These are phyloP conservation scores for Sinopyrophorus schimmeli DNA, from an alignment of 2,888 invertebrate genomes.

Conservation along the genomic window DNA sequence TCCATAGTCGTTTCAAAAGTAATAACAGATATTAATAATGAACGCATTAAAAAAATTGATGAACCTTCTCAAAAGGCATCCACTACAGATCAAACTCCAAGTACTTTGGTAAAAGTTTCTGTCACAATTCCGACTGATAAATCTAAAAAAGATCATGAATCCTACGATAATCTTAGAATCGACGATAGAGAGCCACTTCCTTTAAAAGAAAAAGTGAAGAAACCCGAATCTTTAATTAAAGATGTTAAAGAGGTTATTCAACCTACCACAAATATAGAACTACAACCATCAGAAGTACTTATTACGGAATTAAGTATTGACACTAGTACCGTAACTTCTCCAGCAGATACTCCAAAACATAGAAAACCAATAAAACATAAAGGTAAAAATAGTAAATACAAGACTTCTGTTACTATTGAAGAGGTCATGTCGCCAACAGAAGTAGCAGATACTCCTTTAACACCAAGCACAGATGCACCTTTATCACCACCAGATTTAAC, in stretches of 20 bases:
- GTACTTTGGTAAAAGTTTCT: conserved; percentile 13
- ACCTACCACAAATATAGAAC: conserved; percentile 17
- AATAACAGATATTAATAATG: conserved; percentile 44
- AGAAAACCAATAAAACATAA: conserved; percentile 40
- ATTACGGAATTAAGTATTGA: conserved; percentile 21
- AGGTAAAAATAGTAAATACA: conserved; percentile 51
- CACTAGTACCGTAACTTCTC: conserved; percentile 2
- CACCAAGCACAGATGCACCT: conserved; percentile 54
- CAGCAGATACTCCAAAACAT: conserved; percentile 13
- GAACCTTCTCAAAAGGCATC: conserved; percentile 25
- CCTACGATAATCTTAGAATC: too few species aligned
- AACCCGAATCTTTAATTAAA: too few species aligned
- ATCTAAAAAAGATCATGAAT: too few species aligned
- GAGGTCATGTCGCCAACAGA: conserved; percentile 57
- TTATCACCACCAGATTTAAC: conserved; percentile 47
- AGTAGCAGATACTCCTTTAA: conserved; percentile 56
- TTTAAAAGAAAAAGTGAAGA: too few species aligned
- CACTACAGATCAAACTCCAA: conserved; percentile 4
- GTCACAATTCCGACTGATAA: conserved; percentile 10
- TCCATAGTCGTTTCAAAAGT: conserved; percentile 43
- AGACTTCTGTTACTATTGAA: conserved; percentile 59
- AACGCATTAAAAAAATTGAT: conserved; percentile 38
- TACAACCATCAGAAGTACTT: conserved; percentile 19
- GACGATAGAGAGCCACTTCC: too few species aligned
- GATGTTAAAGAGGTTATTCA: not conserved